These are phyloP conservation scores for Ceratosolen fusciceps DNA, from an alignment of 1,140 invertebrate species.

Conservation along the genomic window DNA sequence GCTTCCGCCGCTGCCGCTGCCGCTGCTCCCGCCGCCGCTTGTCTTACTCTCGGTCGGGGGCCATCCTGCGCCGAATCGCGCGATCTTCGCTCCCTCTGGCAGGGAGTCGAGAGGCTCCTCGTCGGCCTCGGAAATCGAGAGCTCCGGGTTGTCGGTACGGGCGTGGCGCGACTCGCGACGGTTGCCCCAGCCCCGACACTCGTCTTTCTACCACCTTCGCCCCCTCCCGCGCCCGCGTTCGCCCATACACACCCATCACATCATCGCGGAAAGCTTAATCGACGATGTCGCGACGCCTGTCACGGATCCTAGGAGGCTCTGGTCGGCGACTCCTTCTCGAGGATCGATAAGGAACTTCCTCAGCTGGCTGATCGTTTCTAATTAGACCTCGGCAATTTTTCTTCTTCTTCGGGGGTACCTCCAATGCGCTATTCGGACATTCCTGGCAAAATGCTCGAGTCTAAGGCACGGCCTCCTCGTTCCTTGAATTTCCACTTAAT, in stretches of 20 bases:
- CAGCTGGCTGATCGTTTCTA: background rate
- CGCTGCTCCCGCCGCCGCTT: no score
- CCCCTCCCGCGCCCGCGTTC: conserved; percentile 41
- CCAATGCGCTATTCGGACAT: background rate
- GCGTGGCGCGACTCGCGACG: background rate
- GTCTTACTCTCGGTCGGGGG: background rate
- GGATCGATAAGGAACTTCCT: no score
- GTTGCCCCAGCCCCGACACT: background rate
- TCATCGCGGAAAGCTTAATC: conserved; percentile 13
- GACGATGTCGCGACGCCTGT: no score
- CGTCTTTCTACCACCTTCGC: background rate
- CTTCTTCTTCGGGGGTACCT: background rate
- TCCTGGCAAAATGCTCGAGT: no score
- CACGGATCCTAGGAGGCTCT: no score
- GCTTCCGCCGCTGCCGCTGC: no score
- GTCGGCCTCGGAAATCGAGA: background rate
- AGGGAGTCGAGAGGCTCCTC: background rate
- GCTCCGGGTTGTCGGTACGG: background rate
- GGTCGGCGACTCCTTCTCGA: no score
- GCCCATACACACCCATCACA: background rate
- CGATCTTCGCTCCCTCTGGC: conserved; percentile 4
- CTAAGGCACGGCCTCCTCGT: no score
- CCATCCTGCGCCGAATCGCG: conserved; percentile 11
- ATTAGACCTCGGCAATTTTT: background rate
- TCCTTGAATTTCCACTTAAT: no score